phyloP scores from a whole-genome alignment of 2,888 invertebrate genomes.

The Pogonocherus hispidulus region DNA sequence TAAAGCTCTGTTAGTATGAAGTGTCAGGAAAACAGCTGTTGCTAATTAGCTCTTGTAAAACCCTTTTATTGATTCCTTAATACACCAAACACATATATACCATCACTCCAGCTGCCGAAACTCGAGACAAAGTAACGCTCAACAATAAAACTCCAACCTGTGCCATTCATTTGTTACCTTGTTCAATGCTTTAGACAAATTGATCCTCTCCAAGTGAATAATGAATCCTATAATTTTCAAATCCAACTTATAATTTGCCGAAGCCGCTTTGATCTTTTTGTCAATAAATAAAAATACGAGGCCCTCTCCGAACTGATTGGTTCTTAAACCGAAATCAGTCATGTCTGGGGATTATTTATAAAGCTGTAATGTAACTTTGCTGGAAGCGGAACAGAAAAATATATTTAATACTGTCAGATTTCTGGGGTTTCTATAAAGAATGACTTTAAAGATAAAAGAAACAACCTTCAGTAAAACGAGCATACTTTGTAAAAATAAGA shows the following conservation, averaged over 20 bases:
- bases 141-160: conserved; percentile 4
- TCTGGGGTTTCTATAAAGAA: too few species aligned
- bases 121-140: neutral
- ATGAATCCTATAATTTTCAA: conserved; percentile 4
- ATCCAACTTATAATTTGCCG: neutral
- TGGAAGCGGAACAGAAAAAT: neutral
- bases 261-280: neutral
- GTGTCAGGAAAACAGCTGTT: too few species aligned
- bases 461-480: too few species aligned
- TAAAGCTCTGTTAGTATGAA: too few species aligned
- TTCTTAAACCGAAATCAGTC: neutral
- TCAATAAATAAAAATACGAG: neutral
- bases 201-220: conserved; percentile 2
- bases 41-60: too few species aligned
- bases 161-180: conserved; percentile 1
- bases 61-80: too few species aligned
- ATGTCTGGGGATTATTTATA: neutral
- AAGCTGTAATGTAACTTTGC: neutral
- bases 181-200: neutral
- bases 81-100: too few species aligned
- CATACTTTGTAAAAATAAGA: too few species aligned
- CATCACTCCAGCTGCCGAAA: too few species aligned
- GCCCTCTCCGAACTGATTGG: neutral
- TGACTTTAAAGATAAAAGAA: too few species aligned
- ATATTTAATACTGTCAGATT: neutral